Conservation (phyloP, 2,113 vertebrate species). For the Plecotus auritus region DNA sequence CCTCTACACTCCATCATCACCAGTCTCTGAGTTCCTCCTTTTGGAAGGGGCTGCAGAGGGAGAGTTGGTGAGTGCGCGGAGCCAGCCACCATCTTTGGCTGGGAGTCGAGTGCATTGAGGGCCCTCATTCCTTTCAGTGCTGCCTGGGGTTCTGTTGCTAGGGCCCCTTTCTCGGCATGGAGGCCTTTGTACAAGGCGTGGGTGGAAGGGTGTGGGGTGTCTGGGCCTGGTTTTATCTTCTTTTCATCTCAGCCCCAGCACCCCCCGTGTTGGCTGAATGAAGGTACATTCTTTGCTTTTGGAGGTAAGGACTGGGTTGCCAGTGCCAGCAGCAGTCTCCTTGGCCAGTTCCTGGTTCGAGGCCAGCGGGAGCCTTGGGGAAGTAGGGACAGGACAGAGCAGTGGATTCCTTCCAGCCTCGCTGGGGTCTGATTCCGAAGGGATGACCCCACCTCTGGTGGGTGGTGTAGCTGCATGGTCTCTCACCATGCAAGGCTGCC, state of each 20-base stretch:
- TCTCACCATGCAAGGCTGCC: neutral
- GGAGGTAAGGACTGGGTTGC: neutral
- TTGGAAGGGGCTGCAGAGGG: neutral
- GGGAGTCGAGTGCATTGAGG: fast-evolving
- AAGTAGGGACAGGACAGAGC: fast-evolving
- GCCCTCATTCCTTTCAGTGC: neutral
- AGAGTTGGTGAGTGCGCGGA: neutral
- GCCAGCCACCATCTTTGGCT: neutral
- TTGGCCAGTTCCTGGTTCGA: neutral
- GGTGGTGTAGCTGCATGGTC: neutral
- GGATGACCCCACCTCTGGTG: neutral
- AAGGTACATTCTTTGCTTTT: neutral
- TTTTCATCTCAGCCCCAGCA: neutral
- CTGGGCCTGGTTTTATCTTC: neutral
- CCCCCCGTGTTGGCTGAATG: neutral
- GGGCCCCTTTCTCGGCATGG: neutral
- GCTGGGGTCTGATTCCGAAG: neutral
- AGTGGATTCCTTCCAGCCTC: neutral
- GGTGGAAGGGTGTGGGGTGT: neutral
- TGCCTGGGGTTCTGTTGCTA: neutral
- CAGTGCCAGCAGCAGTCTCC: neutral
- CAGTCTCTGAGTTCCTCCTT: neutral
- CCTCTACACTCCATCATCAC: neutral
- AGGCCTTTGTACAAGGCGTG: neutral
- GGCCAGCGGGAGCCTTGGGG: neutral